Evolutionary conservation across 2,113 vertebrate genomes (phyloP).

Genomic region (Nipponia nippon): DNA sequence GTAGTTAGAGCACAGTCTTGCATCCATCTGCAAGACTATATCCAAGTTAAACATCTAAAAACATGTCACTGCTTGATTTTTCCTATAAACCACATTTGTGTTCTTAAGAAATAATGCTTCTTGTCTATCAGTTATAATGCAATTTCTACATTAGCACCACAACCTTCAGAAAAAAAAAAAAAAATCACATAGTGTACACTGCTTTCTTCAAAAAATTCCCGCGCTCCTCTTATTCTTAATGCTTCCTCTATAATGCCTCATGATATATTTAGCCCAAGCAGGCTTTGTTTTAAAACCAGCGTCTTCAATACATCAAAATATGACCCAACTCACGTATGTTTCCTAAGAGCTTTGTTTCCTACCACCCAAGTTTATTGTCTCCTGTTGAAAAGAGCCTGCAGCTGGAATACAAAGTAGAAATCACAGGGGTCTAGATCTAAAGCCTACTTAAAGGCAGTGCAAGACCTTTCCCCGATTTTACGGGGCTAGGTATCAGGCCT

Average conservation of each 20-base stretch:
- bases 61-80: background rate
- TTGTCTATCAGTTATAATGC: background rate
- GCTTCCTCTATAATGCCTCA: background rate
- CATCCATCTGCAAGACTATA: background rate
- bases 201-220: background rate
- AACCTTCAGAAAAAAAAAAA: background rate
- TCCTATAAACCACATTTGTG: background rate
- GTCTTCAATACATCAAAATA: background rate
- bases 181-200: background rate
- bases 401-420: background rate
- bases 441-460: background rate
- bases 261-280: background rate
- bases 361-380: background rate
- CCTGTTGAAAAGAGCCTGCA: background rate
- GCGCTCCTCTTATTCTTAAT: background rate
- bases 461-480: background rate
- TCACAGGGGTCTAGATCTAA: background rate
- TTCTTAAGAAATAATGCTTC: background rate
- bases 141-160: background rate
- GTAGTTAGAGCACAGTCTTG: background rate
- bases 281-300: background rate
- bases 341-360: background rate
- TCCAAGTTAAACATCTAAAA: background rate
- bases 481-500: background rate
- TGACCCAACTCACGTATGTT: background rate